These are phyloP conservation scores for Anabas testudineus DNA, from an alignment of 2,797 vertebrate species.

Conservation along the genomic window DNA sequence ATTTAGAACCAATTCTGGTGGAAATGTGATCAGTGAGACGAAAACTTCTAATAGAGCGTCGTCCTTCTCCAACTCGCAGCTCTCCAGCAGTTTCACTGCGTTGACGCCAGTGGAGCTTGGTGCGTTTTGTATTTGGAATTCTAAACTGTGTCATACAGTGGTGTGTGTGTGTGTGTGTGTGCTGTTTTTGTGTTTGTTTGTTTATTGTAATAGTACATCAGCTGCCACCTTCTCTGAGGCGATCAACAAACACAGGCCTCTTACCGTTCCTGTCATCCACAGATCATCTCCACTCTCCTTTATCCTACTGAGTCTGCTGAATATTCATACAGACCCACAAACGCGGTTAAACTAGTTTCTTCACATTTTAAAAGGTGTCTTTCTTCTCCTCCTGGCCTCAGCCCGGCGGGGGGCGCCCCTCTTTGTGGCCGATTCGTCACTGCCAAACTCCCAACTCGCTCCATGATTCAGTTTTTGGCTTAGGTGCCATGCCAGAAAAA, in stretches of 20 bases:
- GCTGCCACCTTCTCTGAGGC: neutral
- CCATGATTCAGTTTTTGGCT: slow-evolving; percentile 55
- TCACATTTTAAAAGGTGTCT: slow-evolving; percentile 31
- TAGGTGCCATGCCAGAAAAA: no score
- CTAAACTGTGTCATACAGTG: neutral
- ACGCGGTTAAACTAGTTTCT: slow-evolving; percentile 43
- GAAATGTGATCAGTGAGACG: slow-evolving; percentile 1
- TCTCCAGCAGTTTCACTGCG: no score
- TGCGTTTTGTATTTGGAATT: neutral
- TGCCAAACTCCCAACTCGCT: slow-evolving; percentile 51
- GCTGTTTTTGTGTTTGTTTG: neutral
- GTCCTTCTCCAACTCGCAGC: neutral
- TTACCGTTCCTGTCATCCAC: no score
- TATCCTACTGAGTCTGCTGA: slow-evolving; percentile 20
- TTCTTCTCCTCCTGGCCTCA: slow-evolving; percentile 38
- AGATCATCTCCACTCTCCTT: neutral
- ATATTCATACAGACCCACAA: slow-evolving; percentile 14
- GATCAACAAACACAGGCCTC: neutral
- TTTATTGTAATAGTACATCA: neutral
- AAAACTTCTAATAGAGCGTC: slow-evolving; percentile 8
- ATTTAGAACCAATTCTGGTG: neutral
- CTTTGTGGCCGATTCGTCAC: slow-evolving; percentile 65
- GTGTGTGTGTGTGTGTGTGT: neutral
- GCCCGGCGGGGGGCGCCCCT: slow-evolving; percentile 59
- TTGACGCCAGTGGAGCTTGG: neutral